Percentiles rank a stretch among this genome's conserved stretches.
Conservation (phyloP, 2,113 vertebrate species). For the Panurus biarmicus region DNA sequence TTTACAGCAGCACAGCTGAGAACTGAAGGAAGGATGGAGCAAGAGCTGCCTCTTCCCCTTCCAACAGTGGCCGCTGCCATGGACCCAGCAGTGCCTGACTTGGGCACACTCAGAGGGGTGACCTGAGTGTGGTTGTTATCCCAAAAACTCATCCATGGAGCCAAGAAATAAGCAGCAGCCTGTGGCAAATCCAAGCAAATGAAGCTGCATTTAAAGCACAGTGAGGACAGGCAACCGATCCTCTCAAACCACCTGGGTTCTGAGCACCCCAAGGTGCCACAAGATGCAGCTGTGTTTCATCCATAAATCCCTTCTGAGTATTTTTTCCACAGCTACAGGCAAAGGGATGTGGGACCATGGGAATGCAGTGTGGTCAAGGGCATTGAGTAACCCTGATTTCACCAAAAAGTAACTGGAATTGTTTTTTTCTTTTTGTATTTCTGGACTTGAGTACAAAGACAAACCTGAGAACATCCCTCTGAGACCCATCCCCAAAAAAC, state of each 20-base stretch:
- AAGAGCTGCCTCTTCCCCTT: background rate
- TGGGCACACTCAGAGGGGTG: background rate
- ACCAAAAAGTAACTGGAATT: background rate
- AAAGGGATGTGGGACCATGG: background rate
- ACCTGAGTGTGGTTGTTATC: accelerated
- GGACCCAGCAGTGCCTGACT: accelerated
- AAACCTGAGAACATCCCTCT: background rate
- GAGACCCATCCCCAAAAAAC: accelerated
- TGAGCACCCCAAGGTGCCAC: accelerated
- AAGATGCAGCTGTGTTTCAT: background rate
- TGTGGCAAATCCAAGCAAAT: background rate
- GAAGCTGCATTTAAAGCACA: background rate
- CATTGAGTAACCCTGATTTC: background rate
- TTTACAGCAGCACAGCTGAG: background rate
- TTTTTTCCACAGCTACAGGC: background rate
- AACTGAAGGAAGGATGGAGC: background rate
- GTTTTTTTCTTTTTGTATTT: background rate
- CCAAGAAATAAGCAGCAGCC: background rate
- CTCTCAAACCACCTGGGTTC: background rate
- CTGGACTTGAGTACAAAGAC: background rate
- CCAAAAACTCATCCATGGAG: accelerated
- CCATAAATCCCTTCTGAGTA: background rate
- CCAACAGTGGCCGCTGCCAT: accelerated
- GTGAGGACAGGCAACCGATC: accelerated
- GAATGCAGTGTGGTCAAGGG: accelerated